phyloP scores from a whole-genome alignment of 2,888 invertebrate genomes.

The Eristalinus aeneus region DNA sequence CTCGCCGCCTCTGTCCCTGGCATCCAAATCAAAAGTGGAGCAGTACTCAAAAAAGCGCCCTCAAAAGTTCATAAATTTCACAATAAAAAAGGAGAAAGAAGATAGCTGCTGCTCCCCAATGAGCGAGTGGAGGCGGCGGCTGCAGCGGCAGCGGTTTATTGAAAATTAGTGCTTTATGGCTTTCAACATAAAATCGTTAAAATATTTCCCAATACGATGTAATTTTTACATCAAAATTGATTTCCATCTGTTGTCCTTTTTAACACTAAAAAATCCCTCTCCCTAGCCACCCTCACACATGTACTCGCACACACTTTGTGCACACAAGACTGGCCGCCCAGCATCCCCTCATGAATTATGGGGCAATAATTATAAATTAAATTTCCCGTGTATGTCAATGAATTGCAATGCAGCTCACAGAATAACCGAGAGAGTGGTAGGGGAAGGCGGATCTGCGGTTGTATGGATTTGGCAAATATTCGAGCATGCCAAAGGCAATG shows the following conservation, averaged over 20 bases:
- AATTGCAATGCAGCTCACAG: constrained; percentile 21
- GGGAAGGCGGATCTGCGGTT: constrained; percentile 14
- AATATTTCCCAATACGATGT: constrained; percentile 16
- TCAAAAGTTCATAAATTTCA: neutral
- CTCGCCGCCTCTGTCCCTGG: neutral
- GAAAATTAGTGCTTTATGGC: constrained; percentile 32
- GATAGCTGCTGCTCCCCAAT: neutral
- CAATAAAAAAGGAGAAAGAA: neutral
- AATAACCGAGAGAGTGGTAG: neutral
- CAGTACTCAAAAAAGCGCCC: neutral
- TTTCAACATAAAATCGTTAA: constrained; percentile 23
- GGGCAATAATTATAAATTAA: constrained; percentile 67
- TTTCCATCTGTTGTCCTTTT: constrained; percentile 54
- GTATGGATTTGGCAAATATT: constrained; percentile 50
- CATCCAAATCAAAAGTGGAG: neutral
- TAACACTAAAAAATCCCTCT: neutral
- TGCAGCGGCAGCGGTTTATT: neutral
- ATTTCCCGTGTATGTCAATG: constrained; percentile 53
- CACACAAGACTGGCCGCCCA: neutral
- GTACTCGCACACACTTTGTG: neutral
- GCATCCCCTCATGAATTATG: constrained; percentile 57
- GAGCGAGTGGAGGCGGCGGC: neutral
- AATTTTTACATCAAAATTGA: constrained; percentile 49
- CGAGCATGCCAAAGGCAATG: constrained; percentile 10
- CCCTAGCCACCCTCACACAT: neutral